Conservation (phyloP, 2,888 invertebrate species). For the Uropetala carovei region DNA sequence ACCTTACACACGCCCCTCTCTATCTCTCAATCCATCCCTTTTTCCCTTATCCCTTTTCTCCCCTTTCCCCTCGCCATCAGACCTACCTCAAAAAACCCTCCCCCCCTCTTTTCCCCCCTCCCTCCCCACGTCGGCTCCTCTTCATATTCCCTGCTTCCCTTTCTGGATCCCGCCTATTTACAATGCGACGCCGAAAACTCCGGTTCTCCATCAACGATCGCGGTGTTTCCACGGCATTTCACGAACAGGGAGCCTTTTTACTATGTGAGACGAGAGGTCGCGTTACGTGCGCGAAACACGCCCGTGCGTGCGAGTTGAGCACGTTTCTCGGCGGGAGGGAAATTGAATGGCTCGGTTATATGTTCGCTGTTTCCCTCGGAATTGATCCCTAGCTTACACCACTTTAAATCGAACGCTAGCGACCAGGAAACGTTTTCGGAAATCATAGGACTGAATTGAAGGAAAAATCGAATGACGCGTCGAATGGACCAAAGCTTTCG, state of each 20-base stretch:
- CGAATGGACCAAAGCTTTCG: too few species aligned
- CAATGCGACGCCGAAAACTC: slow-evolving; percentile 16
- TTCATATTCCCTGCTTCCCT: not conserved
- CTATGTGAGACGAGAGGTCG: not conserved
- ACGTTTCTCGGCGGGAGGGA: not conserved
- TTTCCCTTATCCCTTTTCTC: not conserved
- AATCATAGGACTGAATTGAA: too few species aligned
- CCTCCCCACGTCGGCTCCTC: too few species aligned
- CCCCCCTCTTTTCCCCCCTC: not conserved
- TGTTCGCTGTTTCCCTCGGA: not conserved
- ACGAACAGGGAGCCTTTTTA: not conserved
- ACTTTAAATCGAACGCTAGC: too few species aligned
- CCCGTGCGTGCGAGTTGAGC: not conserved
- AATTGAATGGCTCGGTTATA: not conserved
- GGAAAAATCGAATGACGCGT: too few species aligned
- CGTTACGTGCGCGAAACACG: not conserved
- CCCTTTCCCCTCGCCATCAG: not conserved
- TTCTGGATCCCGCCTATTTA: not conserved
- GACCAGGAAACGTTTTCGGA: too few species aligned
- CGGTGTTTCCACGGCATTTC: not conserved
- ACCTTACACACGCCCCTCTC: too few species aligned
- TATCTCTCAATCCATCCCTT: not conserved
- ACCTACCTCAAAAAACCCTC: not conserved
- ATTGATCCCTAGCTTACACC: not conserved
- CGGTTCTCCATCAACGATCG: not conserved